A percentile compares a stretch with the other conserved stretches of the same genome.
Conservation (phyloP, 2,113 vertebrate species). For the Nematolebias whitei region DNA sequence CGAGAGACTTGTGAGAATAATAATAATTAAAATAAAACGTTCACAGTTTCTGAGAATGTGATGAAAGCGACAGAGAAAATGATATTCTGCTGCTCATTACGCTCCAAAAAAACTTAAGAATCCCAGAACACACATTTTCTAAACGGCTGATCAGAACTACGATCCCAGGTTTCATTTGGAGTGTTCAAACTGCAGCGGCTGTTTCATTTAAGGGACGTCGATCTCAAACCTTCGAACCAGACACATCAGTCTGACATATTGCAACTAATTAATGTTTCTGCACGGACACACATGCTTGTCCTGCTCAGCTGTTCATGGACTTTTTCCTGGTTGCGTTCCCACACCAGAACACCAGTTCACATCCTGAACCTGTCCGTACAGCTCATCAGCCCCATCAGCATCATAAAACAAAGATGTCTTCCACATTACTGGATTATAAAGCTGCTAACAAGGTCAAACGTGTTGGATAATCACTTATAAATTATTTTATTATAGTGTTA, state of each 20-base stretch:
- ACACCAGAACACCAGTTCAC: not conserved
- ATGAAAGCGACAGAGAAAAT: slow-evolving; percentile 21
- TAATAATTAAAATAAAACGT: too few relatives aligned
- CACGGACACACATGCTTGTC: too few relatives aligned
- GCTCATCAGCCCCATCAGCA: not conserved
- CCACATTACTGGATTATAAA: too few relatives aligned
- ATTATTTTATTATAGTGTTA: not conserved
- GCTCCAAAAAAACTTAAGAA: not conserved
- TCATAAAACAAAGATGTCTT: not conserved
- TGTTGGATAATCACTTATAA: not conserved
- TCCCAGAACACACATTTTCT: slow-evolving; percentile 2
- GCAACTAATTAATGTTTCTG: too few relatives aligned
- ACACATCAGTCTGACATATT: too few relatives aligned
- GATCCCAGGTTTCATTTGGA: too few relatives aligned
- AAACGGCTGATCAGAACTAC: too few relatives aligned
- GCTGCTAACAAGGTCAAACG: not conserved
- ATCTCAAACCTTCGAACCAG: too few relatives aligned
- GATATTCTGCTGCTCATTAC: not conserved
- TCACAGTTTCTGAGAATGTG: not conserved
- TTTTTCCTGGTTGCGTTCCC: not conserved
- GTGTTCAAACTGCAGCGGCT: too few relatives aligned
- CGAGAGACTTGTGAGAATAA: too few relatives aligned
- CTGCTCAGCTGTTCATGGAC: not conserved
- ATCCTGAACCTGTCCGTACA: not conserved
- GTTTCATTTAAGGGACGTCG: too few relatives aligned